These are phyloP conservation scores for Tadarida brasiliensis DNA, from an alignment of 2,797 vertebrate species.

Conservation along the genomic window DNA sequence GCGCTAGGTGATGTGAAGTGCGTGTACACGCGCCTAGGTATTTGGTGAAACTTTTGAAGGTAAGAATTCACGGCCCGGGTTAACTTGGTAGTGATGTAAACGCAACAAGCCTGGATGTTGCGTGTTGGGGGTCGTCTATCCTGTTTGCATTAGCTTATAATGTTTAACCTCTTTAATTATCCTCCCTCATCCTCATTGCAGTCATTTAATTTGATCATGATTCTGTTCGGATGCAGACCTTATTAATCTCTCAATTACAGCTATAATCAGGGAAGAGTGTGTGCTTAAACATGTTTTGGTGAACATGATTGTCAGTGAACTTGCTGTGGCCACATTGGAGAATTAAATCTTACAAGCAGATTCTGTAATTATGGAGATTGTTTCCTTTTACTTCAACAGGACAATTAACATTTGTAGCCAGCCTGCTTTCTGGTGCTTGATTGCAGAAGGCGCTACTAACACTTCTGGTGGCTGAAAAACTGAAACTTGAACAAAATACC, in stretches of 20 bases:
- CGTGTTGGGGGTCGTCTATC: background rate
- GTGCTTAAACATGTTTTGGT: constrained; percentile 52
- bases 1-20: background rate
- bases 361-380: constrained; percentile 49
- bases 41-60: constrained; percentile 46
- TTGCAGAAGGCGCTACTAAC: constrained; percentile 57
- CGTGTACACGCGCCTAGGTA: background rate
- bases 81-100: background rate
- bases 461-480: constrained; percentile 32
- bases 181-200: constrained; percentile 42
- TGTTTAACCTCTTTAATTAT: constrained; percentile 64
- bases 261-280: constrained; percentile 61
- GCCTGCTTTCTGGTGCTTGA: constrained; percentile 46
- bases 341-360: constrained; percentile 62
- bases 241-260: constrained; percentile 66
- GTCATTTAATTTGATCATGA: constrained; percentile 66
- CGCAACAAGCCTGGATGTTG: background rate
- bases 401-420: constrained; percentile 45
- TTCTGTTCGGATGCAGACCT: constrained; percentile 60
- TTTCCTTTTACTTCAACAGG: constrained; percentile 64
- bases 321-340: constrained; percentile 64
- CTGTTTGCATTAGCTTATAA: constrained; percentile 51
- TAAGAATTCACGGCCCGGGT: constrained; percentile 10
- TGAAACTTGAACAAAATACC: constrained; percentile 57
- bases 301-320: constrained; percentile 60